Evolutionary conservation across 2,113 vertebrate species (phyloP).

Genomic region (Nipponia nippon): DNA sequence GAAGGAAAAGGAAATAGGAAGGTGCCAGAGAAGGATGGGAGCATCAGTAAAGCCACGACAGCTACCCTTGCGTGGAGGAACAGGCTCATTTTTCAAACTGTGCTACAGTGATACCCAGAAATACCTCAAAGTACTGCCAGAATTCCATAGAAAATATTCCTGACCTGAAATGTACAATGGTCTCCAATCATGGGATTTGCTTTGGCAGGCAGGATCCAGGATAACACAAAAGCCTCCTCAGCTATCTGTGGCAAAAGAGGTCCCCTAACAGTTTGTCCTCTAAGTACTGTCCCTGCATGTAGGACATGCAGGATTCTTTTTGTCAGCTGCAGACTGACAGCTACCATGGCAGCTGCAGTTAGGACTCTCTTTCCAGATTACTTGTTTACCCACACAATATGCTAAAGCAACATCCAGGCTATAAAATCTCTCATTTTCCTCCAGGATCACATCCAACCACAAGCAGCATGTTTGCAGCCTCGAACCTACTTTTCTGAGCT

Average conservation of each 20-base stretch:
- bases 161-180: not conserved
- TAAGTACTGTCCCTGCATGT: not conserved
- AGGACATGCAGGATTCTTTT: not conserved
- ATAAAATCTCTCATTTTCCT: not conserved
- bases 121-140: not conserved
- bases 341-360: not conserved
- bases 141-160: not conserved
- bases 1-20: not conserved
- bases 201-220: not conserved
- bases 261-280: not conserved
- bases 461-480: not conserved
- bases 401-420: not conserved
- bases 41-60: not conserved
- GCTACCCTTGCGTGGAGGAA: not conserved
- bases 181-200: not conserved
- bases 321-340: not conserved
- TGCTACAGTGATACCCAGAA: not conserved
- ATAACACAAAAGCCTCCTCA: not conserved
- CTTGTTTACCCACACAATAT: not conserved
- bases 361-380: not conserved
- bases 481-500: not conserved
- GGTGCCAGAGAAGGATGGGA: not conserved
- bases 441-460: not conserved
- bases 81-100: accelerated
- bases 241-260: not conserved